Percentiles rank a stretch among this genome's conserved stretches.
These are phyloP conservation scores for Tachypleus tridentatus DNA, from an alignment of 1,140 invertebrate species.

Conservation along the genomic window DNA sequence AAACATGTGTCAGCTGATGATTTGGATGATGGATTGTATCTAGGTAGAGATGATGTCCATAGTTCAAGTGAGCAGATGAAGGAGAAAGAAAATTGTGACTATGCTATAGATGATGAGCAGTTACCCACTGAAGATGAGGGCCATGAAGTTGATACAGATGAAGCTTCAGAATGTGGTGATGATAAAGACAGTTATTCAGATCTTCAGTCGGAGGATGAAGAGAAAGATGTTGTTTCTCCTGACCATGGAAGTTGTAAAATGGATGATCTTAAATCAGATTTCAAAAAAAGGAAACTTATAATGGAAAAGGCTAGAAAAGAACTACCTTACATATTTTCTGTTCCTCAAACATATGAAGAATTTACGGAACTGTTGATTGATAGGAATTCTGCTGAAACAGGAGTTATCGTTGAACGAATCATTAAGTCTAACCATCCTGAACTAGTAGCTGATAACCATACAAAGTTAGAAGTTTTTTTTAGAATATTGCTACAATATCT, in stretches of 20 bases:
- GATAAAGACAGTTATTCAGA: slow-evolving; percentile 23
- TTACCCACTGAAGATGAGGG: slow-evolving; percentile 28
- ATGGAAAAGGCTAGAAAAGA: slow-evolving; percentile 49
- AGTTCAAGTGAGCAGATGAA: slow-evolving; percentile 7
- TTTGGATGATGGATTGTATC: slow-evolving; percentile 50
- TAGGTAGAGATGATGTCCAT: slow-evolving; percentile 5
- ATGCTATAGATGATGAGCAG: slow-evolving; percentile 30
- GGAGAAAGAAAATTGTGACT: slow-evolving; percentile 11
- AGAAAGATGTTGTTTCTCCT: slow-evolving; percentile 11
- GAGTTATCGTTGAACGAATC: slow-evolving; percentile 60
- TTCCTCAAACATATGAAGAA: slow-evolving; percentile 51
- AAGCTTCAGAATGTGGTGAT: slow-evolving; percentile 19
- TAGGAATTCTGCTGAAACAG: slow-evolving; percentile 47
- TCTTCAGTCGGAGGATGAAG: slow-evolving; percentile 16
- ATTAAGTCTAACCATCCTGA: slow-evolving; percentile 74
- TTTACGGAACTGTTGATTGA: slow-evolving; percentile 49
- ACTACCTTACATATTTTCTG: slow-evolving; percentile 53
- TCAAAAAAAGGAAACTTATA: too few relatives aligned
- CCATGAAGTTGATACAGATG: slow-evolving; percentile 23
- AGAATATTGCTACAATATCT: slow-evolving; percentile 59
- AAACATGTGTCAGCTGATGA: slow-evolving; percentile 57
- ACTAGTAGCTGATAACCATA: slow-evolving; percentile 58
- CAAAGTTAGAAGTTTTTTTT: slow-evolving; percentile 56
- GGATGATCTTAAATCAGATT: neutral
- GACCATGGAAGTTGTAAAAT: neutral